Conservation (phyloP, 2,113 vertebrate genomes). For the Zosterops lateralis region DNA sequence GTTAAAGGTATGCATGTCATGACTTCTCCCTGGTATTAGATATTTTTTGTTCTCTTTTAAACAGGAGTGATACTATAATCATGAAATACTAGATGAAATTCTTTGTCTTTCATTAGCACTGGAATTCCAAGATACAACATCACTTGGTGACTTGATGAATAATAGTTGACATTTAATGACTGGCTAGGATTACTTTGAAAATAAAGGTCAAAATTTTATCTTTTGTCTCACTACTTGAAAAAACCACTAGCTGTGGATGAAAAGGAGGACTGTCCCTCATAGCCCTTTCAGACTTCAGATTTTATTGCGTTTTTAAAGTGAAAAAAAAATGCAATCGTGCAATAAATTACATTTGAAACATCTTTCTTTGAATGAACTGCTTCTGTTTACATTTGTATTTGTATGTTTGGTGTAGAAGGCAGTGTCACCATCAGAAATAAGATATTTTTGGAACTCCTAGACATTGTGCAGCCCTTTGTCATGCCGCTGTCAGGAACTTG, state of each 20-base stretch:
- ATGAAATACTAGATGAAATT: conserved; percentile 19
- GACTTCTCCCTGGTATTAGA: neutral
- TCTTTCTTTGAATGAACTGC: neutral
- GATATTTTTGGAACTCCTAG: neutral
- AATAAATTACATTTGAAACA: neutral
- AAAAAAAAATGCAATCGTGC: neutral
- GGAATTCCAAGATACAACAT: neutral
- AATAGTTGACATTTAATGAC: neutral
- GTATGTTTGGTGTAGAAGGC: neutral
- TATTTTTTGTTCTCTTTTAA: conserved; percentile 22
- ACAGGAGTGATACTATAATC: neutral
- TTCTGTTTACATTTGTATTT: neutral
- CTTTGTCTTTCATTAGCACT: neutral
- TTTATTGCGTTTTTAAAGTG: neutral
- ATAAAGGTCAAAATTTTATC: neutral
- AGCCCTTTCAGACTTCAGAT: neutral
- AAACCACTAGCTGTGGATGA: neutral
- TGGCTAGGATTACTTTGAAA: conserved; percentile 8
- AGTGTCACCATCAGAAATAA: neutral
- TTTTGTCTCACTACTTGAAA: neutral
- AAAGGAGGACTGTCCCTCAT: neutral
- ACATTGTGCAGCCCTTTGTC: neutral
- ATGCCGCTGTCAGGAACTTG: neutral
- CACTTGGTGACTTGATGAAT: neutral
- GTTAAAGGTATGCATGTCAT: neutral